phyloP scores from a whole-genome alignment of 2,888 invertebrate genomes.

The Aplocera efformata region DNA sequence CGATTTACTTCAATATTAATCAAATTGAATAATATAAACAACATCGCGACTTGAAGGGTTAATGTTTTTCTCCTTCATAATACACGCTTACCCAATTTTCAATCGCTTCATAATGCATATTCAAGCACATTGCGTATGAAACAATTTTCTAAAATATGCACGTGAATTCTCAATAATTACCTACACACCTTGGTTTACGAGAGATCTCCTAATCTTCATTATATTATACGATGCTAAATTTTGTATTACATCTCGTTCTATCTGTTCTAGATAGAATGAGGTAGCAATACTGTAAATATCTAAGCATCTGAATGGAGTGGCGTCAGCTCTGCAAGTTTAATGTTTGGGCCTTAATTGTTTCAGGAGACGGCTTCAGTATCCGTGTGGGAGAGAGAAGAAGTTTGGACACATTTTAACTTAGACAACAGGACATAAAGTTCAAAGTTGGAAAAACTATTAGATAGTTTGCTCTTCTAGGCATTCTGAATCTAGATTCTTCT shows the following conservation, averaged over 20 bases:
- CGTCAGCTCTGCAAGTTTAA: conserved; percentile 43
- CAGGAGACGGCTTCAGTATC: conserved; percentile 36
- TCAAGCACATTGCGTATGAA: no score
- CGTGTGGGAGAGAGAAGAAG: conserved; percentile 1
- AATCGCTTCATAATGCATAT: no score
- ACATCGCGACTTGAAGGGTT: no score
- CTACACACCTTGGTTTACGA: conserved; percentile 4
- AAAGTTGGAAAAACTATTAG: neutral
- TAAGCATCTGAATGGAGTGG: conserved; percentile 32
- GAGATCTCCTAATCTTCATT: conserved; percentile 14
- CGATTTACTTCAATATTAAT: no score
- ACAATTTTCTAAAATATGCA: neutral
- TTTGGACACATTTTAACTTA: neutral
- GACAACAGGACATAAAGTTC: neutral
- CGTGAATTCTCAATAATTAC: conserved; percentile 10
- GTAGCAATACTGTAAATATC: conserved; percentile 34
- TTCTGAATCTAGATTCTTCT: neutral
- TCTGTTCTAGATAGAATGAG: conserved; percentile 22
- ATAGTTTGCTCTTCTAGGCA: neutral
- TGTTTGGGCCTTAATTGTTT: conserved; percentile 45
- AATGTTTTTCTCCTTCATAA: no score
- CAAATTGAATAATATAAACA: no score
- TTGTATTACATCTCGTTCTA: conserved; percentile 17
- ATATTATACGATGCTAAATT: conserved; percentile 6
- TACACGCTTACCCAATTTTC: no score